phyloP scores from a whole-genome alignment of 2,797 vertebrate genomes.

The Xenentodon cancila region DNA sequence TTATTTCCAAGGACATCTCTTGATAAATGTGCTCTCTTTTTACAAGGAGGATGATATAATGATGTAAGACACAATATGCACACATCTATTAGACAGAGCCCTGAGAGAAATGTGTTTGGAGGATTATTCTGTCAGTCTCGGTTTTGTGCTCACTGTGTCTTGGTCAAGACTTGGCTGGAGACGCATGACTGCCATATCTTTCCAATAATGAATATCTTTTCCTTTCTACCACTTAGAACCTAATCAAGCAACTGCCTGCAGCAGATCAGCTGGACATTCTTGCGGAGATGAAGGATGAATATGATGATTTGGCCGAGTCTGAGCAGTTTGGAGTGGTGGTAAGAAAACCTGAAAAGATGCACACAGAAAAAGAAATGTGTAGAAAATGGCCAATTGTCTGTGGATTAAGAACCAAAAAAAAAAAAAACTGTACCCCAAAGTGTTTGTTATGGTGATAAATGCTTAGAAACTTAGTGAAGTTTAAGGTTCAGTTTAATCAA shows the following conservation, averaged over 20 bases:
- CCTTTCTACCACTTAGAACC: constrained; percentile 75
- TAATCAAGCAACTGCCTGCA: constrained; percentile 87
- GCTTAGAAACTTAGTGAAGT: no score
- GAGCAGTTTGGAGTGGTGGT: constrained; percentile 91
- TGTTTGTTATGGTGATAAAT: no score
- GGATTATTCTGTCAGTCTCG: not conserved
- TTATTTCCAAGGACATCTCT: no score
- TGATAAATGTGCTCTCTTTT: no score
- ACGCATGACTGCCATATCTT: not conserved
- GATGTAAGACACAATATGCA: no score
- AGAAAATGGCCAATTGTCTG: not conserved
- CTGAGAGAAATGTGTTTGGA: no score
- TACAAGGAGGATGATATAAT: no score
- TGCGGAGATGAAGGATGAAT: constrained; percentile 87
- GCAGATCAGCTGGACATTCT: constrained; percentile 82
- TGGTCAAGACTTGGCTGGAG: not conserved
- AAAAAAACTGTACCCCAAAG: no score
- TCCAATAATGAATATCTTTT: constrained; percentile 4
- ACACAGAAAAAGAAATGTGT: not conserved
- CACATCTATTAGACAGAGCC: no score
- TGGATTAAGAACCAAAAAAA: not conserved
- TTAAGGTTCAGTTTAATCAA: no score
- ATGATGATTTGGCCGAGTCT: constrained; percentile 87
- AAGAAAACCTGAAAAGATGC: constrained; percentile 49
- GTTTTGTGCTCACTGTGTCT: not conserved